Evolutionary conservation across 2,113 vertebrate species (phyloP), one percentile per base, ranked within the genome.

Genomic region (Ameiurus melas): DNA sequence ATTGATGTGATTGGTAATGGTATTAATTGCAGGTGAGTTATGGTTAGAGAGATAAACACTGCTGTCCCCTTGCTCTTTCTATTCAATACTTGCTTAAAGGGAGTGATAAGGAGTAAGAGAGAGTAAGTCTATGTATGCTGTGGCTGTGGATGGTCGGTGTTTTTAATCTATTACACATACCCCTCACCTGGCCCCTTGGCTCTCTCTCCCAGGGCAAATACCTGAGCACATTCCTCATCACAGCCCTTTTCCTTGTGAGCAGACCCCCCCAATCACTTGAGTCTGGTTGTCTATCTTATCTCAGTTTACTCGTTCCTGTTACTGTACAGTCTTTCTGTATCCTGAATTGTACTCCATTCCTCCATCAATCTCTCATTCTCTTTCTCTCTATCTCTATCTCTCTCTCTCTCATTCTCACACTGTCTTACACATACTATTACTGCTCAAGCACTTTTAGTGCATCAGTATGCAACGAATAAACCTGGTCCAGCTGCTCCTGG

Each of bases 1-100:
- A 75, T 89, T 90, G 83, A 80, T 33, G 77, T 71, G 57, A 87
- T 82, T 16, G 64, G 62, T 55, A 82, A 36, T 81, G n/a, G 78
- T 57, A 58, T 81, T 81, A 58, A 57, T 16, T 71, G 77, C 9
- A 58, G 73, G 58, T 79, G 8, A 80, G 55, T 83, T 80, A 16
- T 9, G 7, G 62, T 27, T 62, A 12, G 6, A 77, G 66, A 36
- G 53, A 83, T n/a, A 58, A 60, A 47, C 43, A 81, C 33, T 25
- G 39, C 39, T 55, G 30, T 86, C n/a, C 53, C 58, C 22, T 19
- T 51, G 43, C 60, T 83, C 84, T 5, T 78, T 14, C 68, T 75
- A 60, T 51, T 87, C 68, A 78, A 13, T 53, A 83, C 51, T 83
- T 75, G 78, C 27, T 68, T 66, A 20, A n/a, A 60, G 73, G 70